Base-by-base conservation (phyloP, 2,797 vertebrate genomes). In the Crypturellus tataupa region DNA sequence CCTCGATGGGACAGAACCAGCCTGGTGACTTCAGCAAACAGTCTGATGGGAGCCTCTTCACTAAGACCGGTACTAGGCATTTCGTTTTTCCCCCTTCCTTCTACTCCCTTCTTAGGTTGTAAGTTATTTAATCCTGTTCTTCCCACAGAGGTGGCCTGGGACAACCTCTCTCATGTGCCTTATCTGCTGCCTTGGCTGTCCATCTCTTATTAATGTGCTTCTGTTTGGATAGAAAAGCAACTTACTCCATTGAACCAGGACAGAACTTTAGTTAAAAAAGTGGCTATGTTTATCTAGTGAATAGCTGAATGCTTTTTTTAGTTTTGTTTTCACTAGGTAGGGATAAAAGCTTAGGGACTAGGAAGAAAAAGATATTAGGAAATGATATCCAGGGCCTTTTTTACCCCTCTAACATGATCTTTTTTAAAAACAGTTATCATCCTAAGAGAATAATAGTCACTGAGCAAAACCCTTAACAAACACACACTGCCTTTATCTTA, bases 21-120 rank as follows among this genome's bases (percentile, higher is more conserved):
- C 97, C 97, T 29, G 95, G 97, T 87, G 97, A 98, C 94, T 97
- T 98, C 97, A 97, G 97, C 97, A 98, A 98, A 97, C 97, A 97
- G 64, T 95, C 97, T 96, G 97, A 98, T 1, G 91, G 96, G 80
- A 97, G 98, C 95, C 97, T 97, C 90, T 98, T 97, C 97, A 97
- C 97, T 83, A 97, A 97, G 95, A 96, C 97, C 56, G 98, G 97
- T 98, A 98, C 88, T 91, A 80, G 92, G 93, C 88, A 10, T 91
- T 89, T 44, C 60, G 65, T 16, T 16, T 75, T 64, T 53, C 3
- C 89, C 44, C 77, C 60, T 64, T 87, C 75, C 81, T 73, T 65
- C 39, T 83, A 15, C 46, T 47, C 65, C 55, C 33, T 7, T 23
- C 39, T 8, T 40, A 59, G 87, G 25, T 56, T 70, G 37, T 75